A percentile compares a stretch with the other conserved stretches of the same genome.
Conservation (phyloP, 2,113 vertebrate species). For the Symphodus melops region DNA sequence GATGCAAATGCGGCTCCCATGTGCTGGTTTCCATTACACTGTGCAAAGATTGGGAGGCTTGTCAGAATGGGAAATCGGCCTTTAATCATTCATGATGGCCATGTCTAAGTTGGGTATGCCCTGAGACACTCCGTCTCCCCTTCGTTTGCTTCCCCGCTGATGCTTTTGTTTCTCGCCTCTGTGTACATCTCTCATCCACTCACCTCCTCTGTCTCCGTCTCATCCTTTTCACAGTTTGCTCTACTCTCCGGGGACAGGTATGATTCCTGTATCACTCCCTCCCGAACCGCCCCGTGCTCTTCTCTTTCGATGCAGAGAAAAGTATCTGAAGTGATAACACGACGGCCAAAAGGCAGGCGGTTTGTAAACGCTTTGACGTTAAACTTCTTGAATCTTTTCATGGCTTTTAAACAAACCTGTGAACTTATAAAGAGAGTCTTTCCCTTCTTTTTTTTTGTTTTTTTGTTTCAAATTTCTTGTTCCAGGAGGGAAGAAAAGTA, state of each 20-base stretch:
- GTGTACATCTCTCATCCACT: slow-evolving; percentile 51
- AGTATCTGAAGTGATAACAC: neutral
- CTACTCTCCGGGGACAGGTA: slow-evolving; percentile 36
- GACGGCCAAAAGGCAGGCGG: neutral
- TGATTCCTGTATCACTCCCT: slow-evolving; percentile 25
- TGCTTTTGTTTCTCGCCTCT: slow-evolving; percentile 44
- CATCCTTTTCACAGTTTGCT: slow-evolving; percentile 49
- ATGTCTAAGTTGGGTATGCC: slow-evolving; percentile 73
- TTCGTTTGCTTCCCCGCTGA: slow-evolving; percentile 37
- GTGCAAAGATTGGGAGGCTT: slow-evolving; percentile 76
- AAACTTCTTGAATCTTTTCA: slow-evolving; percentile 11
- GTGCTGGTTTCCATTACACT: slow-evolving; percentile 73
- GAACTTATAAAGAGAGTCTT: neutral
- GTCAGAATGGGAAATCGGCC: slow-evolving; percentile 71
- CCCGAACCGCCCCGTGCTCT: neutral
- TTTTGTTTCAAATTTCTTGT: slow-evolving; percentile 10
- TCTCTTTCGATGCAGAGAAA: slow-evolving; percentile 3
- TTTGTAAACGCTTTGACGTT: slow-evolving; percentile 34
- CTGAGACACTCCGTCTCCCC: slow-evolving; percentile 61
- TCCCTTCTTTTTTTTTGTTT: neutral
- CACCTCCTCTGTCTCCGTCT: slow-evolving; percentile 28
- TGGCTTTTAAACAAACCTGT: slow-evolving; percentile 26
- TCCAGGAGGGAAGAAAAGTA: slow-evolving; percentile 1
- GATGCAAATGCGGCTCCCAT: slow-evolving; percentile 76
- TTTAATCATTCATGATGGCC: slow-evolving; percentile 82